Base-by-base conservation (phyloP, 2,797 vertebrate species). In the Limnodromus scolopaceus region DNA sequence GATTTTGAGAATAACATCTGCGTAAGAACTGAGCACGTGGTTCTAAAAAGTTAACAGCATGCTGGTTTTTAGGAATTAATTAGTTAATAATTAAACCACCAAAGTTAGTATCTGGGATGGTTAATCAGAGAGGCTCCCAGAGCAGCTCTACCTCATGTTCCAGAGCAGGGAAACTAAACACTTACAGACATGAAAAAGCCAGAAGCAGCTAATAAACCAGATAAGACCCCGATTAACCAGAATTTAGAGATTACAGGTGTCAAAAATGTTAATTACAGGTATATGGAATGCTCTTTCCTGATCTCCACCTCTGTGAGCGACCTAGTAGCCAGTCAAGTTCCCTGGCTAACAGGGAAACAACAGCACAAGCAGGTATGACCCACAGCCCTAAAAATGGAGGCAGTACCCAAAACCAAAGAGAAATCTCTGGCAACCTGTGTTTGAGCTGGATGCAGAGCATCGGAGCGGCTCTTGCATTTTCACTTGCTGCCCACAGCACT, bases 41-140 rank as follows among this genome's bases (percentile, higher is more conserved):
- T 94, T 97, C 92, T 91, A 83, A 89, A 95, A 91, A 84, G 83
- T 93, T 85, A 84, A 74, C 51, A 71, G 63, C 75, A 15, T 60
- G 90, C 66, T 88, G 74, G 43, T 32, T 84, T 84, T 93, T 74
- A 94, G 71, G 48, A 83, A 91, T 39, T 38, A 25, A 18, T 60
- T 60, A 60, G 34, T 38, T 60, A 70, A 34, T 85, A 85, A 96
- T 90, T 87, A 96, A 93, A 84, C 9, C 20, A 60, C 34, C 58
- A 38, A 80, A 93, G 53, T 78, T 32, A 76, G 70, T 75, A 91
- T 48, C 45, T 75, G 77, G 82, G 82, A 49, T 38, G 76, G 70
- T 24, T 94, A 77, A 93, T 87, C 85, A 94, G 58, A 49, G 10
- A 81, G 24, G 58, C 61, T 53, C 24, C 38, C 16, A 1, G 20